phyloP scores from a whole-genome alignment of 2,113 vertebrate species.

The Morone chrysops region DNA sequence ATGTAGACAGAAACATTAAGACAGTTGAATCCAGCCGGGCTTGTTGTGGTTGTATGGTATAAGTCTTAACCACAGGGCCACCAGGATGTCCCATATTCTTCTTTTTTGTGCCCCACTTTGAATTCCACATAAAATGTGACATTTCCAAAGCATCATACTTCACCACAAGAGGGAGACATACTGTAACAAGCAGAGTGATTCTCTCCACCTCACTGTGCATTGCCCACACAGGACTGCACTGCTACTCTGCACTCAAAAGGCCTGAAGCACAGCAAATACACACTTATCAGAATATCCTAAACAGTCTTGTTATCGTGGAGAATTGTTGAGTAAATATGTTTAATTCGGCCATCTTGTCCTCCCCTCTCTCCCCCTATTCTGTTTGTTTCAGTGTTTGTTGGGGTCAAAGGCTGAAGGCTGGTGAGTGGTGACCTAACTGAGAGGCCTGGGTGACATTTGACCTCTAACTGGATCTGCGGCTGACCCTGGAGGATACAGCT shows the following conservation, averaged over 20 bases:
- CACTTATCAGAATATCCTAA: background rate
- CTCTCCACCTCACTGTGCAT: conserved; percentile 27
- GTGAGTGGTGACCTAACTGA: conserved; percentile 86
- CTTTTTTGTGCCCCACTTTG: background rate
- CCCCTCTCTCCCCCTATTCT: conserved; percentile 67
- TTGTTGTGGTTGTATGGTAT: background rate
- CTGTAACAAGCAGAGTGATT: conserved; percentile 42
- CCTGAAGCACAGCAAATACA: conserved; percentile 9
- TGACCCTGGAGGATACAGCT: conserved; percentile 87
- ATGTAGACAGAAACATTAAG: background rate
- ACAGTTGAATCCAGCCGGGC: background rate
- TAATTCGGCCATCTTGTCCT: background rate
- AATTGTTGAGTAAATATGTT: conserved; percentile 26
- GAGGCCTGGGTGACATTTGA: conserved; percentile 80
- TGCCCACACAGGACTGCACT: background rate
- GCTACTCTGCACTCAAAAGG: background rate
- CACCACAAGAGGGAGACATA: conserved; percentile 82
- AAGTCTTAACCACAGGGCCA: background rate
- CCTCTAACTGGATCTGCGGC: conserved; percentile 84
- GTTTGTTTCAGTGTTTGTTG: conserved; percentile 91
- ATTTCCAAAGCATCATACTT: conserved; percentile 20
- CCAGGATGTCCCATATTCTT: background rate
- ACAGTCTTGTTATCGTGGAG: background rate
- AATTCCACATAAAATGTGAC: conserved; percentile 1
- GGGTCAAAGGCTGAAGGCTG: conserved; percentile 84